Conservation (phyloP, 1,140 invertebrate species). For the Semibalanus balanoides region DNA sequence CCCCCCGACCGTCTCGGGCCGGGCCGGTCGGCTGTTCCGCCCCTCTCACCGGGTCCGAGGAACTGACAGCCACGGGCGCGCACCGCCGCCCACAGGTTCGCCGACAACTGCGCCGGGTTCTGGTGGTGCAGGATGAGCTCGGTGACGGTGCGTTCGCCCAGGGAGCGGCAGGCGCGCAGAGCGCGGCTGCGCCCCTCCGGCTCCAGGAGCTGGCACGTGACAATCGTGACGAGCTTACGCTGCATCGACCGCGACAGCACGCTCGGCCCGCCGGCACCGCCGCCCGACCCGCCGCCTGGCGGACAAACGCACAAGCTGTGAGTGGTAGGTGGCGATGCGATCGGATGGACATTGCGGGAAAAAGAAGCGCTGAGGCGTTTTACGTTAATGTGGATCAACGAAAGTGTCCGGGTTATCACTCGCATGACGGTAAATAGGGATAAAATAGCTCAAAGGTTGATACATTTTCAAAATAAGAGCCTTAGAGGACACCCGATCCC, state of each 20-base stretch:
- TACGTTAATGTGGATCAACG: too few species aligned
- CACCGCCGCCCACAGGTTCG: conserved; percentile 93
- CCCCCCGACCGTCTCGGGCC: too few species aligned
- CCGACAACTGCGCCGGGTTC: conserved; percentile 78
- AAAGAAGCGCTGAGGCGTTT: too few species aligned
- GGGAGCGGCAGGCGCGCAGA: conserved; percentile 66
- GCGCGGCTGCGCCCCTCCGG: conserved; percentile 59
- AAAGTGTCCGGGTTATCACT: too few species aligned
- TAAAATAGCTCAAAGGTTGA: too few species aligned
- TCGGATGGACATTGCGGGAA: too few species aligned
- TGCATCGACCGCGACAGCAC: conserved; percentile 83
- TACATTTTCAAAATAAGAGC: too few species aligned
- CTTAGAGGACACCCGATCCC: too few species aligned
- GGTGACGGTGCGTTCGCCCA: conserved; percentile 86
- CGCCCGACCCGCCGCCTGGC: background rate
- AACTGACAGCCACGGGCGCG: conserved; percentile 94
- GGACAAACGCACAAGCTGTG: background rate
- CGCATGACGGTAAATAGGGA: too few species aligned
- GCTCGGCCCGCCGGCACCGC: background rate
- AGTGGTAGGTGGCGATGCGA: too few species aligned
- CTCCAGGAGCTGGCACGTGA: conserved; percentile 84
- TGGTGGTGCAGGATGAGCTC: conserved; percentile 90
- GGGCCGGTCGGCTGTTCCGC: too few species aligned
- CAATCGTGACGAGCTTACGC: conserved; percentile 76
- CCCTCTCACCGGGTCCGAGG: conserved; percentile 60